Evolutionary conservation across 2,888 invertebrate species (phyloP).

Genomic region (Stenchaetothrips biformis): DNA sequence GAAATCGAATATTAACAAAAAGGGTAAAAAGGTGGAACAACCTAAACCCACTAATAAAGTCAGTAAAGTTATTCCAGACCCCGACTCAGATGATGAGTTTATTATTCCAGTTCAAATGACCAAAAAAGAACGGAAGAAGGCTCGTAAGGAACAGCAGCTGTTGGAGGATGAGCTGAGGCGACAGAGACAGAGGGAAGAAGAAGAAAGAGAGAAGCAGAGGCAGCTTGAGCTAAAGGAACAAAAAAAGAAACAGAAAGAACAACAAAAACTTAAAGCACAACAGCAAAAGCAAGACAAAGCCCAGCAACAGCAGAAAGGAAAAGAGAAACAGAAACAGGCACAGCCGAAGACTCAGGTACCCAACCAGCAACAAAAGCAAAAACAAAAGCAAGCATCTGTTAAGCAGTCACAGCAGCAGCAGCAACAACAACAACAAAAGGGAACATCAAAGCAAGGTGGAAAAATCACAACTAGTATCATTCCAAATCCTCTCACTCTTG

Average conservation of each 20-base stretch:
- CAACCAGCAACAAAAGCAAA: constrained; percentile 31
- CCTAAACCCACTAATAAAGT: neutral
- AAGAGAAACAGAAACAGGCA: constrained; percentile 33
- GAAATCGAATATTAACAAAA: neutral
- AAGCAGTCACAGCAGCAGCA: constrained; percentile 28
- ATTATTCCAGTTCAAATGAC: constrained; percentile 3
- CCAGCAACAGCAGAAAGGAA: constrained; percentile 25
- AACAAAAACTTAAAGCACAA: constrained; percentile 41
- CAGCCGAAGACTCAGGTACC: constrained; percentile 27
- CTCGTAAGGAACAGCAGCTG: constrained; percentile 48
- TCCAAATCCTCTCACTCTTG: constrained; percentile 8
- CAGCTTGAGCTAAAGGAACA: constrained; percentile 34
- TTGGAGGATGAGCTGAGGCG: constrained; percentile 42
- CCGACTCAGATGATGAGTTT: constrained; percentile 4
- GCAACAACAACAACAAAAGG: constrained; percentile 35
- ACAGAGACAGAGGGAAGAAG: constrained; percentile 21
- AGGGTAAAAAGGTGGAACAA: neutral
- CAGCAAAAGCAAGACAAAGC: constrained; percentile 30
- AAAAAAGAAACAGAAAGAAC: constrained; percentile 42
- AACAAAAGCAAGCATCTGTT: constrained; percentile 26
- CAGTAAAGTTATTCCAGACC: neutral
- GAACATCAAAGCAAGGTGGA: constrained; percentile 34
- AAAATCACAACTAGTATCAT: neutral
- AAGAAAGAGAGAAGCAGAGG: constrained; percentile 26
- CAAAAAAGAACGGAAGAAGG: constrained; percentile 44